Base-by-base conservation (phyloP, 1,140 invertebrate genomes). In the Tribolium madens region DNA sequence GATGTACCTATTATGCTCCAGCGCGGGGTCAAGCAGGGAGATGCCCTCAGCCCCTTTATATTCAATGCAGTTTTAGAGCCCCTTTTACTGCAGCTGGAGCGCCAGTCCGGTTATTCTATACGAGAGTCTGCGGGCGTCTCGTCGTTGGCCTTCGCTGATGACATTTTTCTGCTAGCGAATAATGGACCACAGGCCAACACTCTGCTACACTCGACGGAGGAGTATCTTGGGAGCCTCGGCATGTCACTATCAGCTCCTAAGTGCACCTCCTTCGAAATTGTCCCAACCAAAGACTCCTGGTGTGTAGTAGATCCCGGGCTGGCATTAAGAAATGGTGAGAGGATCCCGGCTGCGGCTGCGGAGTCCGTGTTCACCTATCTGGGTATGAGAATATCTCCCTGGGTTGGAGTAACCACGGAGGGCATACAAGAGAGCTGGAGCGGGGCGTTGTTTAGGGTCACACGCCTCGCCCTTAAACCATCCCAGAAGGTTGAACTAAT, bases 1-100 rank as follows among this genome's bases (percentile, higher is more conserved):
- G 48, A 50, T 3, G 15, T 50, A 9, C 48, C 2, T 6, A 3
- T 84, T 4, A 73, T 57, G 10, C 73, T 85, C 10, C 81, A 75
- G 0, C 78, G 81, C 52, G 88, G 87, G 0, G 88, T 88, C 0
- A 85, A 87, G 48, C 88, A 89, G 71, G 88, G 89, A 0, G 88
- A 89, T 53, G 86, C 87, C 0, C 78, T 89, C 2, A 86, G 84
- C 0, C 86, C 87, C 0, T 15, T 87, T 0, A 76, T 89, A 0
- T 89, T 89, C 75, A 88, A 88, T 75, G 57, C 86, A 46, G 85
- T 85, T 0, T 84, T 89, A 69, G 85, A 89, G 17, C 13, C 50
- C 6, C 50, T 17, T 17, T 2, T 52, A 7, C 50, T 52, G 15
- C 1, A 15, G 15, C 15, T 52, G 50, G 50, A 52, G 46, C 46